Conservation (phyloP, 2,113 vertebrate species). For the Pimephales promelas region DNA sequence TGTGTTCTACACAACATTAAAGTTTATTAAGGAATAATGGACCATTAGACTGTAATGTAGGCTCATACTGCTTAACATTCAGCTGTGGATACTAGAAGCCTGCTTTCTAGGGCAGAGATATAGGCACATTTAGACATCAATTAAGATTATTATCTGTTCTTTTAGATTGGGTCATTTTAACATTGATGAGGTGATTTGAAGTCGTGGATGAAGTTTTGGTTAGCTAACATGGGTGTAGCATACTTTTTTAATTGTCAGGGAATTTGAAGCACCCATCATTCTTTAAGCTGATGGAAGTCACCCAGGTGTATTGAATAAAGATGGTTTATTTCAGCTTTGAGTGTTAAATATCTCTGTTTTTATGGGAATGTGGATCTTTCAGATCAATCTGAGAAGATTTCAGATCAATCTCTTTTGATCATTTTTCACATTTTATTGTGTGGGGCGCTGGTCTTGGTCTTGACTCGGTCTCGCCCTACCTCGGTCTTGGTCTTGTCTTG, state of each 20-base stretch:
- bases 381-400: too few relatives aligned
- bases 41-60: not conserved
- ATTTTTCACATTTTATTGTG: too few relatives aligned
- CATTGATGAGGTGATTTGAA: not conserved
- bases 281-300: too few relatives aligned
- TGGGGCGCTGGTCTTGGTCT: too few relatives aligned
- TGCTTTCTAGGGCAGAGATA: conserved; percentile 2
- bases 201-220: not conserved
- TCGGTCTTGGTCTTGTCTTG: too few relatives aligned
- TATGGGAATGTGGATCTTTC: too few relatives aligned
- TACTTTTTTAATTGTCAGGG: not conserved
- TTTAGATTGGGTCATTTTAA: not conserved
- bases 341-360: too few relatives aligned
- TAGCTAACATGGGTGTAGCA: not conserved
- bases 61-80: not conserved
- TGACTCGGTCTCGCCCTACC: too few relatives aligned
- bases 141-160: not conserved
- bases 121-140: conserved; percentile 10
- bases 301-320: too few relatives aligned
- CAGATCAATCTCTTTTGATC: too few relatives aligned
- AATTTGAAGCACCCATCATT: not conserved
- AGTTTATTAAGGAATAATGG: conserved; percentile 11
- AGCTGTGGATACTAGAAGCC: not conserved
- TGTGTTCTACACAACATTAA: conserved; percentile 23
- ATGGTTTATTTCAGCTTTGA: too few relatives aligned